Percentiles rank a stretch among this genome's conserved stretches.
Evolutionary conservation across 2,113 vertebrate species (phyloP).

Genomic region (Perccottus glenii): DNA sequence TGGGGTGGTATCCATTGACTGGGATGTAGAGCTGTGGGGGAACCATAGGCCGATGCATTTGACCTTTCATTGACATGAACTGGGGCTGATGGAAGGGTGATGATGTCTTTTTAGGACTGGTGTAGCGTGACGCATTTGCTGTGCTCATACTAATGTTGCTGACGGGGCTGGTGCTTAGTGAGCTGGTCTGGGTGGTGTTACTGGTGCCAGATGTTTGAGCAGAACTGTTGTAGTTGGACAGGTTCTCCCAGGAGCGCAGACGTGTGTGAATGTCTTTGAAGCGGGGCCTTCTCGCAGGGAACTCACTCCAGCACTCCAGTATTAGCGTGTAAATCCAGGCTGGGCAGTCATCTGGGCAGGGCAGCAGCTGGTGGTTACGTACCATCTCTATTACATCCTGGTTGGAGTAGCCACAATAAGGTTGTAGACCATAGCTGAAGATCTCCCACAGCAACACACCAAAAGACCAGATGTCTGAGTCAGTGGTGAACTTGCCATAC

Average conservation of each 20-base stretch:
- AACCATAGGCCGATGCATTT: constrained; percentile 87
- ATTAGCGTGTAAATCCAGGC: constrained; percentile 94
- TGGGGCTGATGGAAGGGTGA: constrained; percentile 89
- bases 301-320: constrained; percentile 96
- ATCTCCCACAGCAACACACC: constrained; percentile 97
- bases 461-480: constrained; percentile 97
- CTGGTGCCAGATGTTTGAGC: constrained; percentile 93
- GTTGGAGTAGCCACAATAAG: constrained; percentile 96
- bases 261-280: constrained; percentile 95
- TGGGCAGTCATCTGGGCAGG: constrained; percentile 94
- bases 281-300: constrained; percentile 88
- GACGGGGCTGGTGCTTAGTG: constrained; percentile 94
- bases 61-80: constrained; percentile 92
- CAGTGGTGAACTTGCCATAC: constrained; percentile 92
- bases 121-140: constrained; percentile 83
- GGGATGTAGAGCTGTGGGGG: constrained; percentile 96
- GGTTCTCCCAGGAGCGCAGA: constrained; percentile 91
- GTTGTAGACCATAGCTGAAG: constrained; percentile 96
- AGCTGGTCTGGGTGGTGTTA: constrained; percentile 96
- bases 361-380: constrained; percentile 87
- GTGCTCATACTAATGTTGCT: constrained; percentile 87
- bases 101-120: constrained; percentile 89
- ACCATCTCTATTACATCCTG: constrained; percentile 98
- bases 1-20: constrained; percentile 94
- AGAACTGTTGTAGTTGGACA: constrained; percentile 92